A percentile compares a stretch with the other conserved stretches of the same genome.
phyloP scores from a whole-genome alignment of 2,113 vertebrate genomes.

The Glareola pratincola region DNA sequence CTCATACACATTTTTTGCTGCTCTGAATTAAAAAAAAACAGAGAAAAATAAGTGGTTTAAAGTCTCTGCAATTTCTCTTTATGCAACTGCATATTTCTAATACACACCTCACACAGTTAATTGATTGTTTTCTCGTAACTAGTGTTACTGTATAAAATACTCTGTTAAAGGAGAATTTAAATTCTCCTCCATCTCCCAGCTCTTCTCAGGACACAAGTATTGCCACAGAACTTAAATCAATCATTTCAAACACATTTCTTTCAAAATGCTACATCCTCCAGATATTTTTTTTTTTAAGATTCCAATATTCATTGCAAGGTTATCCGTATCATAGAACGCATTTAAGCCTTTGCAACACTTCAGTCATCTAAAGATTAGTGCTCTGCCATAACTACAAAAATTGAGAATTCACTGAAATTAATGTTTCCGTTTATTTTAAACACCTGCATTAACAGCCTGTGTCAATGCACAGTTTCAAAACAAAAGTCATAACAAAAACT shows the following conservation, averaged over 20 bases:
- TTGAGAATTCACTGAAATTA: neutral
- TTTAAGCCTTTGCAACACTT: neutral
- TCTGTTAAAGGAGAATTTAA: constrained; percentile 8
- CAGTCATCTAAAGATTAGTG: neutral
- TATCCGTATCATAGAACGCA: neutral
- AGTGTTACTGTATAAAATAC: neutral
- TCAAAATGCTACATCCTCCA: neutral
- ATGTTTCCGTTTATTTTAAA: neutral
- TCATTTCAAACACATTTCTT: neutral
- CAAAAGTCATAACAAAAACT: neutral
- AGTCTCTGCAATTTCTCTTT: neutral
- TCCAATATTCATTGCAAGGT: neutral
- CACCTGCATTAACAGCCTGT: neutral
- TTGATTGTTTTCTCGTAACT: neutral
- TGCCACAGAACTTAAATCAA: neutral
- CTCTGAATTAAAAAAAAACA: neutral
- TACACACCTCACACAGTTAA: neutral
- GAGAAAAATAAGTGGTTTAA: neutral
- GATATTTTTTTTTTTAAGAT: neutral
- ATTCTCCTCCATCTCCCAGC: neutral
- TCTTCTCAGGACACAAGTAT: neutral
- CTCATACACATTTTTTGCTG: neutral
- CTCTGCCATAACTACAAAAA: neutral
- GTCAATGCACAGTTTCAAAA: neutral
- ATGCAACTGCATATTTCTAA: neutral